A percentile compares a stretch with the other conserved stretches of the same genome.
These are phyloP conservation scores for Drepanosiphum platanoidis DNA, from an alignment of 2,888 invertebrate species.

Conservation along the genomic window DNA sequence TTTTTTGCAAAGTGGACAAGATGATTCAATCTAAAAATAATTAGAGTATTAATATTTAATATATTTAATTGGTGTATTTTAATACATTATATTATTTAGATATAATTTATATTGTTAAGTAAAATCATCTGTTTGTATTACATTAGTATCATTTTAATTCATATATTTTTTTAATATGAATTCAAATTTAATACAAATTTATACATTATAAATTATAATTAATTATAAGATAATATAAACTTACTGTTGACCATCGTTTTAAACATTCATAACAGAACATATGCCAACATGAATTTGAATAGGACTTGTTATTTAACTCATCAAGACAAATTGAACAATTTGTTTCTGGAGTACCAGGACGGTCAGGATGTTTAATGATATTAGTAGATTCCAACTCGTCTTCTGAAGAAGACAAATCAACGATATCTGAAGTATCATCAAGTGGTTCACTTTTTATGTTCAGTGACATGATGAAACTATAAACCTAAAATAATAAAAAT, in stretches of 20 bases:
- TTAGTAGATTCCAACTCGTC: background rate
- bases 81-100: background rate
- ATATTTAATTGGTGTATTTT: background rate
- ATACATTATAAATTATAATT: background rate
- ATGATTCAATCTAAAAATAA: slow-evolving; percentile 27
- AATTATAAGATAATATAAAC: background rate
- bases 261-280: slow-evolving; percentile 94
- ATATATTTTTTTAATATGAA: background rate
- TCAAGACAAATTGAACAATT: slow-evolving; percentile 94
- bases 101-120: background rate
- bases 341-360: slow-evolving; percentile 77
- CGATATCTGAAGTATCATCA: background rate
- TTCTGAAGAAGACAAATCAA: slow-evolving; percentile 42
- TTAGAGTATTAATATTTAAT: background rate
- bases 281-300: slow-evolving; percentile 91
- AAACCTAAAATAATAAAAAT: slow-evolving; percentile 24
- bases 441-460: slow-evolving; percentile 29
- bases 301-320: slow-evolving; percentile 85
- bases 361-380: slow-evolving; percentile 66
- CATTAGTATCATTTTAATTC: background rate
- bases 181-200: no score
- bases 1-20: slow-evolving; percentile 55
- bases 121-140: no score
- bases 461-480: slow-evolving; percentile 12
- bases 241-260: slow-evolving; percentile 89